Evolutionary conservation across 2,888 invertebrate species (phyloP), one percentile per base, ranked within the genome.

Genomic region (Coremacera marginata): DNA sequence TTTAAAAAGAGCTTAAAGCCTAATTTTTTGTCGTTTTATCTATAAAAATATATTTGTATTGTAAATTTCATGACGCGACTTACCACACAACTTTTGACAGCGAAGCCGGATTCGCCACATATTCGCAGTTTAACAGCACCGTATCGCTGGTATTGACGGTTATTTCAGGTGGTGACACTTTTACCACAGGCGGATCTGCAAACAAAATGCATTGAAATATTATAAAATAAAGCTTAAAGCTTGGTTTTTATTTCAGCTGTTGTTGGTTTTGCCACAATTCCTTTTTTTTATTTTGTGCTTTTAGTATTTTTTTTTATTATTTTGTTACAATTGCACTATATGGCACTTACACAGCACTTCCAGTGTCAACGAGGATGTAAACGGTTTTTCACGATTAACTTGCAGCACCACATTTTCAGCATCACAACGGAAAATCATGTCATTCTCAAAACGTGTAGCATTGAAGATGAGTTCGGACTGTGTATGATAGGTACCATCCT

Each of bases 31-130:
- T 62, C 27, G 22, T 11, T 16, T 55, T 55, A 7, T 55, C 70
- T 51, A 19, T 25, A 44, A 14, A 44, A 27, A 2, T 51, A 52
- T 19, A 19, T 19, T 31, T 31, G 1, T 19, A 8, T 55, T 55
- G 7, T 22, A 14, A 37, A 22, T 49, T 67, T 34, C 14, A 63
- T 4, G 16, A 3, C n/a, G 37, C 14, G 14, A 86, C 87, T 88
- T 86, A 96, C 97, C 97, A 97, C 83, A 92, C 91, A 70, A 95
- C 95, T 81, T 92, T 92, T 68, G 91, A 92, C 49, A 97, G 90
- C 11, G 94, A 92, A 31, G 95, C 94, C 0, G 97, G 97, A 90
- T 97, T 97, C 76, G 97, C 95, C 81, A 94, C 94, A 87, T 96
- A 96, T 83, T 93, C 92, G 88, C 97, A 97, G 81, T 93, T 92